Percentiles rank a stretch among this genome's conserved stretches.
These are phyloP conservation scores for Antennarius striatus DNA, from an alignment of 2,113 vertebrate genomes.

Conservation along the genomic window DNA sequence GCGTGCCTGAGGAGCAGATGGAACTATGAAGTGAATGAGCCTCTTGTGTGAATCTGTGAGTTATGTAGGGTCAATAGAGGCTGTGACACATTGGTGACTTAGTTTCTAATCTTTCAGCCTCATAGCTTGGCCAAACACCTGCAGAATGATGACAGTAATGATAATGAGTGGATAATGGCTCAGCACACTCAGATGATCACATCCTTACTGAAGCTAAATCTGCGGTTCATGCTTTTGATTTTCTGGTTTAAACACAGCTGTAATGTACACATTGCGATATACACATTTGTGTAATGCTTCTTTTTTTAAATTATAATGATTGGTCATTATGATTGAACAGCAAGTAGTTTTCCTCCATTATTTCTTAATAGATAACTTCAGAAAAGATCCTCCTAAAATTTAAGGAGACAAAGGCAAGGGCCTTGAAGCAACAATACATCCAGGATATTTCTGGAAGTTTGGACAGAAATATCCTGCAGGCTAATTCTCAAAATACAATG, in stretches of 20 bases:
- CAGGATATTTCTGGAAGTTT: conserved; percentile 1
- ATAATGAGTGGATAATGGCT: not conserved
- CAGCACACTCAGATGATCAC: conserved; percentile 2
- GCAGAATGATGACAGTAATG: not conserved
- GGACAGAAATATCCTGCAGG: not conserved
- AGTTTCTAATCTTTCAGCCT: conserved; percentile 80
- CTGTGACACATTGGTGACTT: conserved; percentile 69
- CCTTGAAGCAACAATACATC: conserved; percentile 5
- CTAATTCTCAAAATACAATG: not conserved
- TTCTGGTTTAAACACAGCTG: not conserved
- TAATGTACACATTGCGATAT: no score
- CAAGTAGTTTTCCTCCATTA: conserved; percentile 19
- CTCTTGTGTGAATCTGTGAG: conserved; percentile 87
- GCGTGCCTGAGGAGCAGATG: conserved; percentile 79
- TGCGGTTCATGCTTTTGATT: not conserved
- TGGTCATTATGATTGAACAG: conserved; percentile 11
- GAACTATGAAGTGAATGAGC: conserved; percentile 91
- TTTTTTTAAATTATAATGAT: conserved; percentile 35
- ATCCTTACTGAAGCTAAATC: conserved; percentile 1
- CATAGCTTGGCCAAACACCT: conserved; percentile 48
- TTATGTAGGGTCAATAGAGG: conserved; percentile 83
- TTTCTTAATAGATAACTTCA: conserved; percentile 32
- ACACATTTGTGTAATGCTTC: conserved; percentile 11
- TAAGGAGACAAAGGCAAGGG: conserved; percentile 31
- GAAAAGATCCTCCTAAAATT: conserved; percentile 8